Conservation (phyloP, 2,113 vertebrate genomes). For the Anas platyrhynchos region DNA sequence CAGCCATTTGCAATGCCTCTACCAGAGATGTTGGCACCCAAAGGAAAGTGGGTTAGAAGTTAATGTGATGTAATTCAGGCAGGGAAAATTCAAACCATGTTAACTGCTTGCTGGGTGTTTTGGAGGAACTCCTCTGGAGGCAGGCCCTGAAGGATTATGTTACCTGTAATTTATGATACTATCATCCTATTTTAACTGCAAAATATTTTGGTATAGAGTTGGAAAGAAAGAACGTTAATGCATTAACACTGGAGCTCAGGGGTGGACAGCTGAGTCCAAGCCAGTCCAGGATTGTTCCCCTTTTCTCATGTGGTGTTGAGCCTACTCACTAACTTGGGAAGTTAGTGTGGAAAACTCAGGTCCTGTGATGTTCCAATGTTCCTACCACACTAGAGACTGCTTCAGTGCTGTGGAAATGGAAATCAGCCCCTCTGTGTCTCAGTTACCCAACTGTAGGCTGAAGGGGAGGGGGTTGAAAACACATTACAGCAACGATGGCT, state of each 20-base stretch:
- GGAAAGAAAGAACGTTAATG: background rate
- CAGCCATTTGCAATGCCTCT: background rate
- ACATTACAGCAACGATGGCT: background rate
- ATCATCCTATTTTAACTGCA: background rate
- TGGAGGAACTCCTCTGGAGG: background rate
- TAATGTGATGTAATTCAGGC: background rate
- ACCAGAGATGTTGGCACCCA: background rate
- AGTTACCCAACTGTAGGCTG: too few species aligned
- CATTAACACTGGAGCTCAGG: background rate
- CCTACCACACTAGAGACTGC: background rate
- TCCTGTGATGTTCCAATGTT: too few species aligned
- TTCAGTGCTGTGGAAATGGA: background rate
- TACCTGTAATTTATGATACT: background rate
- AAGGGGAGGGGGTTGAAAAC: background rate
- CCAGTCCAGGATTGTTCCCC: background rate
- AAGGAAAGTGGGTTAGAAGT: background rate
- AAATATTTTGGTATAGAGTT: background rate
- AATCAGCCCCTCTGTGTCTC: background rate
- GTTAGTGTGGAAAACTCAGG: background rate
- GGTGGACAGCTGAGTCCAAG: background rate
- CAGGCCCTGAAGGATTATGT: background rate
- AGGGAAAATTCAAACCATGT: background rate
- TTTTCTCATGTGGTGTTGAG: background rate
- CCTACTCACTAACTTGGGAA: background rate
- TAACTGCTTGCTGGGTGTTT: background rate